Percentiles rank a stretch among this genome's conserved stretches.
phyloP scores from a whole-genome alignment of 2,113 vertebrate genomes.

The Odontesthes bonariensis region DNA sequence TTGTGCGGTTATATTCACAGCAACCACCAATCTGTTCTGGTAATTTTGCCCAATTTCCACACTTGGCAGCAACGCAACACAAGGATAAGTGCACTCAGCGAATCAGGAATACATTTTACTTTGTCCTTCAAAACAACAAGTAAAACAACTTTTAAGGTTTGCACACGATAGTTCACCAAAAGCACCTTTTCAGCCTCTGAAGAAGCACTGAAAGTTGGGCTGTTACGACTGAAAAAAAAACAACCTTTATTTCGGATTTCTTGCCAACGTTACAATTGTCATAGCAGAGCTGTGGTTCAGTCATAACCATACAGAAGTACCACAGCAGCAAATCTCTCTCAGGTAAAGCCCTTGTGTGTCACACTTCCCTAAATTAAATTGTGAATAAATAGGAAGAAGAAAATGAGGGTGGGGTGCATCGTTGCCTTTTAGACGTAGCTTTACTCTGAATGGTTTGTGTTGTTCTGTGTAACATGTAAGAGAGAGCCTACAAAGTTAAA shows the following conservation, averaged over 20 bases:
- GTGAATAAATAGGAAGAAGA: neutral
- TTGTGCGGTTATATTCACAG: constrained; percentile 42
- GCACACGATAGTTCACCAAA: neutral
- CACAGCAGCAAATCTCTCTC: neutral
- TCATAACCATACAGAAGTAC: constrained; percentile 5
- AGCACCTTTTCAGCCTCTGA: neutral
- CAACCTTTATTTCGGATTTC: constrained; percentile 1
- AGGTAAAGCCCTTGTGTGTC: constrained; percentile 4
- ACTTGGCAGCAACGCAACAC: constrained; percentile 3
- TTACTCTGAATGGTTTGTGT: neutral
- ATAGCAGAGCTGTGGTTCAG: constrained; percentile 10
- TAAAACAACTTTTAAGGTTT: too few species aligned
- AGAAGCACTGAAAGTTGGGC: neutral
- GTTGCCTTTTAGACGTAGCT: neutral
- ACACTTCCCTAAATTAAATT: neutral
- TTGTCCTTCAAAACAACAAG: neutral
- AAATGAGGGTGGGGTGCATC: neutral
- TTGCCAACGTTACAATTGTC: constrained; percentile 7
- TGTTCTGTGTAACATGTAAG: neutral
- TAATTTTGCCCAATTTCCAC: constrained; percentile 20
- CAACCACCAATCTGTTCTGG: constrained; percentile 10
- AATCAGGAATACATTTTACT: neutral
- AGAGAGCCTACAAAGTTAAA: neutral
- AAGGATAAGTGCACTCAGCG: constrained; percentile 23
- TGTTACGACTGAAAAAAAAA: neutral